Evolutionary conservation across 2,113 vertebrate genomes (phyloP).

Genomic region (Nicator chloris): DNA sequence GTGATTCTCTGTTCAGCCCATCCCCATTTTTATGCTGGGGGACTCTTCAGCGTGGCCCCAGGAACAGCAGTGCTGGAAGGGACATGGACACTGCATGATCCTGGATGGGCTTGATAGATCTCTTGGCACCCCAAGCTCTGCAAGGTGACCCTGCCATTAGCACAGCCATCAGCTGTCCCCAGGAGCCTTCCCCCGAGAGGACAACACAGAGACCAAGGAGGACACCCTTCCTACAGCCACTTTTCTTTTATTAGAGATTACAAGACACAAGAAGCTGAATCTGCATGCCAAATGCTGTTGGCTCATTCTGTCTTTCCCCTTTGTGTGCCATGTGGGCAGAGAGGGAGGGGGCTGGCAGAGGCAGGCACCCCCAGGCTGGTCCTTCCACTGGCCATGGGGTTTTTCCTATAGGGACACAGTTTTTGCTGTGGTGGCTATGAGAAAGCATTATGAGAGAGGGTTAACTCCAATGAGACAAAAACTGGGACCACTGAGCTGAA

Average conservation of each 20-base stretch:
- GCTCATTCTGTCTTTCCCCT: background rate
- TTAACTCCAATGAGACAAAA: background rate
- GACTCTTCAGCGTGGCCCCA: fast-evolving
- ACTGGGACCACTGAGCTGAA: background rate
- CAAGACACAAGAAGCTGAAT: background rate
- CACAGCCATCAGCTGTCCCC: background rate
- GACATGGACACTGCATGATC: background rate
- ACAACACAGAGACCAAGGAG: background rate
- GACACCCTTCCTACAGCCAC: background rate
- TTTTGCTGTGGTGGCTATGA: background rate
- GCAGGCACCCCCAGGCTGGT: background rate
- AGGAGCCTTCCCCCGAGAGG: background rate
- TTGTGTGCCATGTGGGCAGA: fast-evolving
- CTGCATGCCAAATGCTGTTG: fast-evolving
- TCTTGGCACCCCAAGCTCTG: background rate
- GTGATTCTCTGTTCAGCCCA: background rate
- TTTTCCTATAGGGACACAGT: background rate
- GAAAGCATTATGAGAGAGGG: background rate
- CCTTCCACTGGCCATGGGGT: fast-evolving
- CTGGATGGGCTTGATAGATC: background rate
- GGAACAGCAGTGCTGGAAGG: background rate
- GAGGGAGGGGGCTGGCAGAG: background rate
- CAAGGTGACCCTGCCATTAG: background rate
- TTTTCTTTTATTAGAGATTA: conserved; percentile 24
- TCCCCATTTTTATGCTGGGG: background rate